Percentiles rank a stretch among this genome's conserved stretches.
Conservation (phyloP, 1,140 invertebrate species). For the Microplitis demolitor region DNA sequence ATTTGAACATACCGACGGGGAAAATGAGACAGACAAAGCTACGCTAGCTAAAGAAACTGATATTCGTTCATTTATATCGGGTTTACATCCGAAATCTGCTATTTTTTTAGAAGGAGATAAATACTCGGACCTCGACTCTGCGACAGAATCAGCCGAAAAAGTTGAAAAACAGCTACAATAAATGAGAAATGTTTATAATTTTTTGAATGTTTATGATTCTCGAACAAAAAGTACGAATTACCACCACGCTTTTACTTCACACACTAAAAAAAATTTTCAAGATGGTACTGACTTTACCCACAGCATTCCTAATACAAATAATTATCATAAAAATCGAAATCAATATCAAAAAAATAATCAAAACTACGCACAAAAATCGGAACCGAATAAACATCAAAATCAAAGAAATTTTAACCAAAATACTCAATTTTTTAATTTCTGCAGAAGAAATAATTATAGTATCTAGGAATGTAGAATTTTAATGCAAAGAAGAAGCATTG, state of each 20-base stretch:
- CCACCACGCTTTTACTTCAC: too few species aligned
- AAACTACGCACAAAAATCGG: not conserved
- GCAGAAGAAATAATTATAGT: not conserved
- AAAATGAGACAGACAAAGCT: not conserved
- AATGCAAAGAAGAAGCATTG: not conserved
- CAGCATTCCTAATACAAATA: too few species aligned
- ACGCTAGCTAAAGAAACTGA: not conserved
- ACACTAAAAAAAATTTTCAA: too few species aligned
- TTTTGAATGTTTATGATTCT: not conserved
- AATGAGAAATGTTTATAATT: not conserved
- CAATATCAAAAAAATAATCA: not conserved
- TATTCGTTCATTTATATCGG: not conserved
- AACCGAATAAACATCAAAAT: not conserved
- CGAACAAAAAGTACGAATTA: too few species aligned
- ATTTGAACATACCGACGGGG: not conserved
- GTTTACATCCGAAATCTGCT: not conserved
- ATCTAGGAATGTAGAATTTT: not conserved
- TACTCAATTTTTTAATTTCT: not conserved
- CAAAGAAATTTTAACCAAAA: not conserved
- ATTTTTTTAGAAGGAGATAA: not conserved
- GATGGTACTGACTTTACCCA: too few species aligned
- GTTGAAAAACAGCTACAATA: not conserved
- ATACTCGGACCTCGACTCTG: not conserved
- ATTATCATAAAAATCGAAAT: too few species aligned
- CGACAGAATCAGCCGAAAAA: not conserved